These are phyloP conservation scores for Goniozus legneri DNA, from an alignment of 1,140 invertebrate species.

Conservation along the genomic window DNA sequence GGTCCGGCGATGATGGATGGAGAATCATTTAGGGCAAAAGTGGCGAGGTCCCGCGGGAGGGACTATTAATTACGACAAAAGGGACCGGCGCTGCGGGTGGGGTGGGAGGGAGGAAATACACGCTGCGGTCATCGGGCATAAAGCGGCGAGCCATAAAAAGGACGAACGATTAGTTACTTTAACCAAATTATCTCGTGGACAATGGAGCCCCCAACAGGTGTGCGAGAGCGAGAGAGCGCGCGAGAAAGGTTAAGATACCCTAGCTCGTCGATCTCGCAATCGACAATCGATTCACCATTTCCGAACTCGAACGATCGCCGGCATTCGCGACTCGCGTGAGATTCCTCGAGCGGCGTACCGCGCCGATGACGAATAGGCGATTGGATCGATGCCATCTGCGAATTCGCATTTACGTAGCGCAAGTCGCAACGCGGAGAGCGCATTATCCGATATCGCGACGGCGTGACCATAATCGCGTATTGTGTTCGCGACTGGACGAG, in stretches of 20 bases:
- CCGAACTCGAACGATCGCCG: too few species aligned
- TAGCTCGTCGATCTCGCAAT: too few species aligned
- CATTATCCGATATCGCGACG: slow-evolving; percentile 25
- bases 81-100: slow-evolving; percentile 42
- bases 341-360: too few species aligned
- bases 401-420: not conserved
- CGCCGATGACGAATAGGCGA: too few species aligned
- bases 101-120: too few species aligned
- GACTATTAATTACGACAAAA: slow-evolving; percentile 55
- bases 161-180: slow-evolving; percentile 54
- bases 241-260: too few species aligned
- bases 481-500: slow-evolving; percentile 41
- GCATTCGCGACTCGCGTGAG: too few species aligned
- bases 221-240: too few species aligned
- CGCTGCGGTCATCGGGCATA: slow-evolving; percentile 25
- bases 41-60: slow-evolving; percentile 36
- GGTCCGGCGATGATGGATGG: slow-evolving; percentile 39
- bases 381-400: too few species aligned
- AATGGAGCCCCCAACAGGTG: slow-evolving; percentile 35
- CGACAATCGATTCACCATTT: too few species aligned
- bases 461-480: slow-evolving; percentile 24
- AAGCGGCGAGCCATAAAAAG: slow-evolving; percentile 45
- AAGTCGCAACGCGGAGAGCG: slow-evolving; percentile 5
- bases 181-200: slow-evolving; percentile 52
- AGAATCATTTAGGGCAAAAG: slow-evolving; percentile 52